Conservation (phyloP, 2,797 vertebrate genomes). For the Sebastolobus altivelis region DNA sequence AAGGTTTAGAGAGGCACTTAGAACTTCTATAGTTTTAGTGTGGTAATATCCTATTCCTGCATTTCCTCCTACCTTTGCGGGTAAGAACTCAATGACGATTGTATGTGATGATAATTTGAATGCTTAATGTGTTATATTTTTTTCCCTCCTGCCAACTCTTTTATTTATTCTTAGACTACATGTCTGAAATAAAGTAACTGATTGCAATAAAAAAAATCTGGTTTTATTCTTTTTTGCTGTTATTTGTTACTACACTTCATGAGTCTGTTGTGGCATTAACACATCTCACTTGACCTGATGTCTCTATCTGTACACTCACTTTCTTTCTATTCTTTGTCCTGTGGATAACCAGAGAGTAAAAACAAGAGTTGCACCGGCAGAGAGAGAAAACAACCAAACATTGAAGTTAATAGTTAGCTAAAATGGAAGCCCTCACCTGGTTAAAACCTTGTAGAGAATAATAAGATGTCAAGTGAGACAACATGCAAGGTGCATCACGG, state of each 20-base stretch:
- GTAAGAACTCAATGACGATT: neutral
- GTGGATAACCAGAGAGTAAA: neutral
- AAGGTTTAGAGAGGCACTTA: neutral
- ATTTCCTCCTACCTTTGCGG: neutral
- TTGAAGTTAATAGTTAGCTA: neutral
- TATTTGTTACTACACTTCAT: neutral
- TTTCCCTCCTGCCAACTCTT: neutral
- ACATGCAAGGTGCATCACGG: constrained; percentile 58
- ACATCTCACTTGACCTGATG: too few relatives aligned
- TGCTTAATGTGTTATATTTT: neutral
- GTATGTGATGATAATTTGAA: neutral
- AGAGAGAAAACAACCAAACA: neutral
- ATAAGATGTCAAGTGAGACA: constrained; percentile 50
- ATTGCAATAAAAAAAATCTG: neutral
- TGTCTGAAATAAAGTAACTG: neutral
- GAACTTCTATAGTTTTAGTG: neutral
- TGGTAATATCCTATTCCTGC: neutral
- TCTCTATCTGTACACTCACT: too few relatives aligned
- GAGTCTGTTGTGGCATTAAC: too few relatives aligned
- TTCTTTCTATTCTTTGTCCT: too few relatives aligned
- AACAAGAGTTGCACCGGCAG: neutral
- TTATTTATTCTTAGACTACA: neutral
- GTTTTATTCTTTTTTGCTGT: neutral
- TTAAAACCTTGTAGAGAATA: constrained; percentile 49
- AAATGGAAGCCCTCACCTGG: constrained; percentile 29